Evolutionary conservation across 2,888 invertebrate species (phyloP).

Genomic region (Hololepta plana): DNA sequence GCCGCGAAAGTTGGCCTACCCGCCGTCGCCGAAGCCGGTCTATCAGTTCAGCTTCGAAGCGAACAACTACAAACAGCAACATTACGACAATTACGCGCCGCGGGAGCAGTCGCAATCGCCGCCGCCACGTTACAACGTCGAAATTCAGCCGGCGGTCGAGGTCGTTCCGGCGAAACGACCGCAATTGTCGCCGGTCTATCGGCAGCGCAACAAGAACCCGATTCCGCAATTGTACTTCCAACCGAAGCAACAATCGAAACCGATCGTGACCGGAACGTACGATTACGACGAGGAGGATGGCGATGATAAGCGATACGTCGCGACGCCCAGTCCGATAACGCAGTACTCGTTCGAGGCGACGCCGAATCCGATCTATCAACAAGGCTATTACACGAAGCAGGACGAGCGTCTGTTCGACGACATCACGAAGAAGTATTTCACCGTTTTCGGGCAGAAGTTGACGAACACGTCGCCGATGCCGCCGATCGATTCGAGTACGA

Average conservation of each 20-base stretch:
- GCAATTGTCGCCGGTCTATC: constrained; percentile 9
- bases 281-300: constrained; percentile 27
- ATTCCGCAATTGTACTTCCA: constrained; percentile 10
- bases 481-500: constrained; percentile 9
- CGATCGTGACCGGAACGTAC: constrained; percentile 32
- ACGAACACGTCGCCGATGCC: constrained; percentile 28
- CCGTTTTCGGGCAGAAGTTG: constrained; percentile 53
- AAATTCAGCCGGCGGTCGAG: constrained; percentile 25
- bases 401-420: constrained; percentile 53
- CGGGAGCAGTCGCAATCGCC: constrained; percentile 2
- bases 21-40: constrained; percentile 30
- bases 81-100: constrained; percentile 17
- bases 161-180: constrained; percentile 17
- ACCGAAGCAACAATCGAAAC: constrained; percentile 8
- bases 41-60: constrained; percentile 61
- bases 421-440: constrained; percentile 56
- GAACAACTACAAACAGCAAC: constrained; percentile 31
- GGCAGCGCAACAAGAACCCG: constrained; percentile 10
- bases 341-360: constrained; percentile 24
- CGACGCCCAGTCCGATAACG: constrained; percentile 16
- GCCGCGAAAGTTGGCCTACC: constrained; percentile 8
- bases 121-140: constrained; percentile 24
- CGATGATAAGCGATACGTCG: constrained; percentile 8
- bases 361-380: constrained; percentile 29
- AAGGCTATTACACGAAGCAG: constrained; percentile 49